Conservation (phyloP, 53 echinoderm and acorn worm genomes). For the Luidia sarsii region DNA sequence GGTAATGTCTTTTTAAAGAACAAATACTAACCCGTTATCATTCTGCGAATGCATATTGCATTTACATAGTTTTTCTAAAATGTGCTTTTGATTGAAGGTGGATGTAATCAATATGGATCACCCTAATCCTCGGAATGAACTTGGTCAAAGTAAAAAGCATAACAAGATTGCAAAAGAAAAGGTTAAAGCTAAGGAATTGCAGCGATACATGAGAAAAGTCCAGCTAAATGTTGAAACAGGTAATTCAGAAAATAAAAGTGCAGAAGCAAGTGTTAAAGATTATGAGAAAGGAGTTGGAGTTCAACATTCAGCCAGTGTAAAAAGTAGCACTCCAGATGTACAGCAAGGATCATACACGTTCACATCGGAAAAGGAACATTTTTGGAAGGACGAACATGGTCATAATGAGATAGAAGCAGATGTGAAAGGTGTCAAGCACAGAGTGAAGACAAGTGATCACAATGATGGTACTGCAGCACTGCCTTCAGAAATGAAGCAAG, state of each 20-base stretch:
- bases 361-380: not conserved
- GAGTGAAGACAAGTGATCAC: not conserved
- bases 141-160: not conserved
- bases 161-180: conserved; percentile 19
- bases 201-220: conserved; percentile 36
- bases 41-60: too few relatives aligned
- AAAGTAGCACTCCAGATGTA: not conserved
- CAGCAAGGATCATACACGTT: too few relatives aligned
- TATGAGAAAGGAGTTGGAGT: not conserved
- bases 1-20: too few relatives aligned
- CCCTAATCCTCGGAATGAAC: not conserved
- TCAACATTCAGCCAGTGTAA: not conserved
- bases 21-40: too few relatives aligned
- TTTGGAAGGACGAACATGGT: not conserved
- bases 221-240: too few relatives aligned
- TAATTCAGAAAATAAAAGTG: conserved; percentile 5
- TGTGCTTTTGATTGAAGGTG: too few relatives aligned
- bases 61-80: too few relatives aligned
- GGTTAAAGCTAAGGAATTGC: conserved; percentile 32
- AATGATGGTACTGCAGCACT: not conserved
- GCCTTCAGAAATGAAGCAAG: not conserved
- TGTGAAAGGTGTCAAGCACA: not conserved
- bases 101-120: conserved; percentile 1
- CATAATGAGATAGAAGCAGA: not conserved
- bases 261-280: not conserved